Base-by-base conservation (phyloP, 2,797 vertebrate genomes). In the Epinephelus awoara region DNA sequence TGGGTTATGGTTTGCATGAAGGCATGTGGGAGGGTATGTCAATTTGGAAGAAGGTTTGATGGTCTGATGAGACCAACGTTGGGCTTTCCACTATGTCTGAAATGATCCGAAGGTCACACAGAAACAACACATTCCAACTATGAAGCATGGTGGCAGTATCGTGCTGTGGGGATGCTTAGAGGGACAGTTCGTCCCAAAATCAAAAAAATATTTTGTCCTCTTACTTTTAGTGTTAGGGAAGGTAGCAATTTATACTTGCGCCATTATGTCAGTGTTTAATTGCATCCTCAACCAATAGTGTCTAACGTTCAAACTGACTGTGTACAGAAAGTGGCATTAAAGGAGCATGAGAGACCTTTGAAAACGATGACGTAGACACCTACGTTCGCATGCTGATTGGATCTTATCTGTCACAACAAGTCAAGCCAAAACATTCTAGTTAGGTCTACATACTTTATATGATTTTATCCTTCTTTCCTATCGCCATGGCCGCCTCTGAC, bases 21-120 rank as follows among this genome's bases (percentile, higher is more conserved):
- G 23, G 25, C 50, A 81, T 27, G 3, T 21, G 46, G 34, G 23
- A 67, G 34, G 8, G 6, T 34, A 34, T 34, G 8, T 34, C 34
- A 34, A 34, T 34, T 34, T 34, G 11, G n/a, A 40, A 63, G 51
- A 57, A 14, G 4, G 46, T 63, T 71, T 71, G 42, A 75, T 38
- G 17, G 27, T 73, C 49, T 61, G 62, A 77, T 50, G 50, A 21
- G 50, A 64, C 19, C 23, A 66, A 68, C 9, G 49, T 23, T 59
- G 2, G 61, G 19, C n/a, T 52, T 50, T 54, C 54, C 42, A 40
- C 67, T 23, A 66, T 9, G 14, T 57, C 42, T 72, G 25, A 67
- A 18, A 29, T n/a, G 23, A 52, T 23, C 51, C 15, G 56, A 34
- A 62, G 57, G 19, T 21, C 2, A 3, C 15, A 23, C 10, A 38